Conservation (phyloP, 2,113 vertebrate genomes). For the Chloropsis cyanopogon region DNA sequence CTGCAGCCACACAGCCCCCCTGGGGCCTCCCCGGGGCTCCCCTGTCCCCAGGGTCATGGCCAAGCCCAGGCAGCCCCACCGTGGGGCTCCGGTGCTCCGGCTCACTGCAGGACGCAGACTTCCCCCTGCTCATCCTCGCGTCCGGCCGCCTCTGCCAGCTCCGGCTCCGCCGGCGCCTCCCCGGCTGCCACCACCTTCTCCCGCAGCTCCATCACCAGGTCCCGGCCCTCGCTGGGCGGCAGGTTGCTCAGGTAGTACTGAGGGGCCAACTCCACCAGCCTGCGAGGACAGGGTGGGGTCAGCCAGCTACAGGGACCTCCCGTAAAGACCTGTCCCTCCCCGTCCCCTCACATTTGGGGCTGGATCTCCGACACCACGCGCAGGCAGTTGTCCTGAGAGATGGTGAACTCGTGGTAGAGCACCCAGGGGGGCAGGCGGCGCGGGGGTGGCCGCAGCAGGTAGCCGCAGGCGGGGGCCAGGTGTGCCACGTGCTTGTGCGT, state of each 20-base stretch:
- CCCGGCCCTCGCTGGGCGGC: slow-evolving; percentile 86
- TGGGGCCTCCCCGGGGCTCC: neutral
- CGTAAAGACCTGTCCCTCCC: neutral
- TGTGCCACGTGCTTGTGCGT: slow-evolving; percentile 87
- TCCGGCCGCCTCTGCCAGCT: neutral
- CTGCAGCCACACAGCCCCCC: neutral
- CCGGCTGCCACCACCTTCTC: slow-evolving; percentile 55
- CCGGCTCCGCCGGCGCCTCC: neutral
- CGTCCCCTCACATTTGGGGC: slow-evolving; percentile 83
- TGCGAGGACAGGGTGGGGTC: neutral
- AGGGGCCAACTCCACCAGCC: slow-evolving; percentile 89
- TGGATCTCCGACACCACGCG: slow-evolving; percentile 84
- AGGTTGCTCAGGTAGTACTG: slow-evolving; percentile 93
- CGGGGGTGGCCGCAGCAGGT: slow-evolving; percentile 66
- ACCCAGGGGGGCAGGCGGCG: slow-evolving; percentile 81
- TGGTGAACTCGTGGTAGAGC: slow-evolving; percentile 85
- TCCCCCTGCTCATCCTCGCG: neutral
- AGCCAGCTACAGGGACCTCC: fast-evolving
- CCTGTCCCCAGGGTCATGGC: neutral
- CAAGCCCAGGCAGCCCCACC: neutral
- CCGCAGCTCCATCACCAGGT: slow-evolving; percentile 86
- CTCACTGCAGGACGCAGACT: slow-evolving; percentile 78
- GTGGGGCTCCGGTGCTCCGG: neutral
- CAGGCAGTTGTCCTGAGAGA: slow-evolving; percentile 87
- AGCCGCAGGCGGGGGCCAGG: slow-evolving; percentile 77